Conservation (phyloP, 2,888 invertebrate genomes). For the Nomada lathburiana region DNA sequence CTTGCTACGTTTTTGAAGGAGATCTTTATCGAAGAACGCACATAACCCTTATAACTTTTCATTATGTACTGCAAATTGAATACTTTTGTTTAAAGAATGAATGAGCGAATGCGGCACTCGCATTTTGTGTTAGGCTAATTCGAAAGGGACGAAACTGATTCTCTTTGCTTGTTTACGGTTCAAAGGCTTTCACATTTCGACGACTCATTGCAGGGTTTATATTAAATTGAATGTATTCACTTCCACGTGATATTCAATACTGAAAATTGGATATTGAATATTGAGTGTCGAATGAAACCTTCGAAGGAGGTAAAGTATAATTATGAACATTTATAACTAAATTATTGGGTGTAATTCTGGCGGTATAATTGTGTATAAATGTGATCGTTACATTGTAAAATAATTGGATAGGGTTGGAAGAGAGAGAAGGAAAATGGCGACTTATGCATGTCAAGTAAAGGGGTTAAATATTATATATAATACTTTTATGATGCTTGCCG, state of each 20-base stretch:
- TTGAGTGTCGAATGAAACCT: too few species aligned
- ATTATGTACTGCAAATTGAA: conserved; percentile 44
- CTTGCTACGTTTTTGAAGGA: conserved; percentile 38
- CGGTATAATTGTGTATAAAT: not conserved
- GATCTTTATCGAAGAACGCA: conserved; percentile 55
- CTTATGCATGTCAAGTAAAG: not conserved
- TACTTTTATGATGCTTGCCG: not conserved
- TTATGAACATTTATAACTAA: too few species aligned
- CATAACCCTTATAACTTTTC: conserved; percentile 42
- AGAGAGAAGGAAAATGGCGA: not conserved
- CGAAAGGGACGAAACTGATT: not conserved
- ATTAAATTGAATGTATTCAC: not conserved
- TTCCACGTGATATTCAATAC: too few species aligned
- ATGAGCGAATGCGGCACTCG: not conserved
- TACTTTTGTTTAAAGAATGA: not conserved
- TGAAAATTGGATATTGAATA: too few species aligned
- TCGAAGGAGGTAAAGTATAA: too few species aligned
- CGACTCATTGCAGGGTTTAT: not conserved
- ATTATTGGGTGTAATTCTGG: too few species aligned
- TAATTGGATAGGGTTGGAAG: not conserved
- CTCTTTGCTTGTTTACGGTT: not conserved
- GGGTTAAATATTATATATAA: not conserved
- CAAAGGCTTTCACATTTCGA: not conserved
- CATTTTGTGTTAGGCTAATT: not conserved
- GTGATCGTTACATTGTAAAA: not conserved